phyloP scores from a whole-genome alignment of 1,140 invertebrate species.

The Ganaspis sp. region DNA sequence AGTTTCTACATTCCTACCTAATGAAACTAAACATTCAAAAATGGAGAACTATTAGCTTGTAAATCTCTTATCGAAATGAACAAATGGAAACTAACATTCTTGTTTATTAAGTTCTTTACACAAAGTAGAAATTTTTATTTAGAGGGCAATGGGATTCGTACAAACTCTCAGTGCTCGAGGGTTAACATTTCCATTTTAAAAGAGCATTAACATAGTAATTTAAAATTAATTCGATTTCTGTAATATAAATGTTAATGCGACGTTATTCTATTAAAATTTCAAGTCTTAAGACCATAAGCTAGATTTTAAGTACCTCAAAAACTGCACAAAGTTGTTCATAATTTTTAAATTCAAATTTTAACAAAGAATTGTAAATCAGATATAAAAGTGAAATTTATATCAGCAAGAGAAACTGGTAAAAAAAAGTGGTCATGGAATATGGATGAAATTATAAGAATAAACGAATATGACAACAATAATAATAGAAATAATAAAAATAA shows the following conservation, averaged over 20 bases:
- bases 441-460: too few species aligned
- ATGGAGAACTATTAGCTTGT: too few species aligned
- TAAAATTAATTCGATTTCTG: conserved; percentile 8
- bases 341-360: neutral
- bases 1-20: too few species aligned
- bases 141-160: neutral
- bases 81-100: neutral
- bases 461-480: neutral
- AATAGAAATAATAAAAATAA: neutral
- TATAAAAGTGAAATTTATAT: neutral
- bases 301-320: neutral
- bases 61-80: too few species aligned
- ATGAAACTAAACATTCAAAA: too few species aligned
- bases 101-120: neutral
- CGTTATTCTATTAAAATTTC: neutral
- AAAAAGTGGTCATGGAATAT: too few species aligned
- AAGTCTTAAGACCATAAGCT: neutral
- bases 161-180: neutral
- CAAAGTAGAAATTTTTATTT: neutral
- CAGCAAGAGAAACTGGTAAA: too few species aligned
- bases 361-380: neutral
- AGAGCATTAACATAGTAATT: conserved; percentile 2
- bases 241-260: conserved; percentile 11
- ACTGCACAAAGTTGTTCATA: neutral
- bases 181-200: conserved; percentile 7